phyloP scores from a whole-genome alignment of 2,113 vertebrate species.

The Zingel zingel region DNA sequence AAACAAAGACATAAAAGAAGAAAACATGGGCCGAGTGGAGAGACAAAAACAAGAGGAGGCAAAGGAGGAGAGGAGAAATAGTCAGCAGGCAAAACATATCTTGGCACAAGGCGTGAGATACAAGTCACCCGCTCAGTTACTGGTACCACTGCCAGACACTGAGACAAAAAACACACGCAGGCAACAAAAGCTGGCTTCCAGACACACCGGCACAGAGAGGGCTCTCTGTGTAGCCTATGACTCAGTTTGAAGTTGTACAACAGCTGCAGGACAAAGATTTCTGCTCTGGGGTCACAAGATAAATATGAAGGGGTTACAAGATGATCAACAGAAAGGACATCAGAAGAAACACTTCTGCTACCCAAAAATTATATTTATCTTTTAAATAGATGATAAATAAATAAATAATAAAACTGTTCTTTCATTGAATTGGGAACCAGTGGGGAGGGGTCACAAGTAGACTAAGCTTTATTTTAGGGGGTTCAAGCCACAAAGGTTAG shows the following conservation, averaged over 20 bases:
- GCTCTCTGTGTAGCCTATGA: constrained; percentile 22
- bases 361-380: background rate
- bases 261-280: constrained; percentile 36
- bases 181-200: constrained; percentile 49
- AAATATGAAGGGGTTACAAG: background rate
- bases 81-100: constrained; percentile 67
- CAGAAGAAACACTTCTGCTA: background rate
- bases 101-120: constrained; percentile 79
- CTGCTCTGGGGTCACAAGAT: background rate
- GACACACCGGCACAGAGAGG: constrained; percentile 51
- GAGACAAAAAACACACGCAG: constrained; percentile 69
- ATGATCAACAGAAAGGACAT: background rate
- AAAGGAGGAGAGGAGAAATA: constrained; percentile 52
- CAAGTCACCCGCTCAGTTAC: constrained; percentile 65
- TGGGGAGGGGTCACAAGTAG: background rate
- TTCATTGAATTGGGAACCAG: background rate
- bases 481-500: background rate
- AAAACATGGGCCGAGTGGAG: constrained; percentile 48
- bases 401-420: background rate
- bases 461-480: background rate
- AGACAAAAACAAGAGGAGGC: constrained; percentile 33
- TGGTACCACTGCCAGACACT: constrained; percentile 62
- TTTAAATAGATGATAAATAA: too few relatives aligned
- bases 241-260: constrained; percentile 4
- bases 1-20: constrained; percentile 72